Evolutionary conservation across 2,113 vertebrate genomes (phyloP), one percentile per base, ranked within the genome.

Genomic region (Heterotis niloticus): DNA sequence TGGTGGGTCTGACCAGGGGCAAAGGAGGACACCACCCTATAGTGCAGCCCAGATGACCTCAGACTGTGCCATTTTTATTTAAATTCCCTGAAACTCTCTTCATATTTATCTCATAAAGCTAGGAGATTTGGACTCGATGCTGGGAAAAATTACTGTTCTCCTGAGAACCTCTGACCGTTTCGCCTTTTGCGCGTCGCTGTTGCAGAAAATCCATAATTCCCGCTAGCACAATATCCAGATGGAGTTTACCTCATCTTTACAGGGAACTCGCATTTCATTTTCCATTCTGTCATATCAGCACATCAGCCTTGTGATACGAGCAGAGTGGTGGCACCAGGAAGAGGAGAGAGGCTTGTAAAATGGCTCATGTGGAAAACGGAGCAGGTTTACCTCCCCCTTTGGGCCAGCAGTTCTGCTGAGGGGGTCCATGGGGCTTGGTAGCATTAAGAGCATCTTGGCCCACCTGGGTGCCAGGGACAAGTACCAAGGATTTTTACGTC

Each of bases 251-350:
- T 79, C 51, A 20, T 64, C 59, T 59, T 72, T 52, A 73, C 0
- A 20, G 17, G 7, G 57, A 77, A 44, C 20, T 62, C 14, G 2
- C 20, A 20, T 62, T 62, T 62, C 59, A 20, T 52, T 73, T 73
- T 73, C 24, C 24, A 26, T 73, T 52, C 71, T 60, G 73, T 76
- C 44, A 56, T 56, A 51, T 75, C 51, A 80, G 28, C 65, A 54
- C 28, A 69, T 54, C 64, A 75, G 57, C 72, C 68, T 66, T 18
- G 20, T 18, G 12, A 52, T 66, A 1, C 20, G 71, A 17, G 51
- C 44, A n/a, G 26, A 68, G 28, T n/a, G 65, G 20, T 56, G 18
- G 7, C 57, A 64, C 17, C 44, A 54, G n/a, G 18, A 64, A 14
- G 62, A 65, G 13, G 26, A 34, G 34, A 24, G 64, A 10, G 51